Evolutionary conservation across 2,888 invertebrate genomes (phyloP), one percentile per base, ranked within the genome.

Genomic region (Lithophane socia): DNA sequence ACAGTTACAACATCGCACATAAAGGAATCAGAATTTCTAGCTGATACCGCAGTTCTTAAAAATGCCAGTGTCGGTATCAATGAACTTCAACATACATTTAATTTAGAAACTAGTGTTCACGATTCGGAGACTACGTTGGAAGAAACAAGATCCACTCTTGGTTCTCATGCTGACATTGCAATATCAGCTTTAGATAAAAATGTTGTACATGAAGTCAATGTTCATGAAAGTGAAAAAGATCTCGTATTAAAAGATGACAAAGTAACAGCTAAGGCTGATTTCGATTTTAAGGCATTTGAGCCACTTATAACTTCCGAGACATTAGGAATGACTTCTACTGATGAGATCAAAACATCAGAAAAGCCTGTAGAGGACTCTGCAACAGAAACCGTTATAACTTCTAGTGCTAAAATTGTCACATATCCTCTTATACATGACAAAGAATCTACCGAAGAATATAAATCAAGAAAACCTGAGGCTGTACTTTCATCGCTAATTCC

Each of bases 181-280:
- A 93, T 98, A 85, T 95, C 96, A 67, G 94, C 97, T 68, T 92
- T 98, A 73, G 97, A 97, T 64, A 97, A 97, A 85, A 97, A 97
- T 89, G 90, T 97, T 49, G 96, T 97, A 12, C 96, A 97, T 87
- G 95, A 95, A 92, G 96, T 97, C 0, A 91, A 97, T n/a, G 90
- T 97, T 13, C 97, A 98, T 93, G 98, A 98, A 94, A 97, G 97
- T 63, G 98, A 98, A 95, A 96, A 96, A 66, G 94, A 97, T 66
- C 97, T 98, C 47, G 87, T 93, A 21, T 90, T 96, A 24, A 96
- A 95, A 75, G 95, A 96, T 68, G 96, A 97, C 73, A 97, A 97
- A 80, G 93, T 95, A 24, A 90, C 92, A 75, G 97, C 94, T 42
- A 92, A 94, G 66, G 98, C 98, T n/a, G 97, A 97, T 89, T 90